phyloP scores from a whole-genome alignment of 2,113 vertebrate genomes.

The Peromyscus polionotus region DNA sequence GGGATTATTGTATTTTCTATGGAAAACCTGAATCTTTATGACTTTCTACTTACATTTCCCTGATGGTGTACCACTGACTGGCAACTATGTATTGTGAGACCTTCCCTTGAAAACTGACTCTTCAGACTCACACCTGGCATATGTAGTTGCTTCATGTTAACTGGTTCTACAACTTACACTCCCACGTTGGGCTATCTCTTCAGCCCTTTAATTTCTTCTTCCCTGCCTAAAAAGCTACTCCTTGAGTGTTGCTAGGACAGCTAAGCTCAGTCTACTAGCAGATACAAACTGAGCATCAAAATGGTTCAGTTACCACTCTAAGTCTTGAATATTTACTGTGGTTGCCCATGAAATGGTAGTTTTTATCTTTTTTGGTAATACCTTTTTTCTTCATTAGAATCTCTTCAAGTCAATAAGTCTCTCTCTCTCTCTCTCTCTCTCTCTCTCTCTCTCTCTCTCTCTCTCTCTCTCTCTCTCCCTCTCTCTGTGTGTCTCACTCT shows the following conservation, averaged over 20 bases:
- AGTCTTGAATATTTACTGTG: not conserved
- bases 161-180: not conserved
- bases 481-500: too few species aligned
- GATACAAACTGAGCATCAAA: not conserved
- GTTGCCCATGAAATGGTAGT: not conserved
- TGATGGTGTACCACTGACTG: not conserved
- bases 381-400: not conserved
- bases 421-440: too few species aligned
- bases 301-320: not conserved
- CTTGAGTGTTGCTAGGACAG: not conserved
- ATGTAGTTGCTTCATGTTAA: not conserved
- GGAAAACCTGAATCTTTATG: not conserved
- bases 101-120: not conserved
- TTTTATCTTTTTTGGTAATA: too few species aligned
- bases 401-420: not conserved
- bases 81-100: not conserved
- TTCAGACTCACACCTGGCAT: not conserved
- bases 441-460: too few species aligned
- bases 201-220: not conserved
- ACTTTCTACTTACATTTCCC: not conserved
- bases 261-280: not conserved
- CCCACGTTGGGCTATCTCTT: not conserved
- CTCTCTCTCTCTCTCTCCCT: not conserved
- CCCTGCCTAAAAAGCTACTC: not conserved
- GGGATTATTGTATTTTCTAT: not conserved